These are phyloP conservation scores for Tetrapedia diversipes DNA, from an alignment of 2,888 invertebrate genomes.

Conservation along the genomic window DNA sequence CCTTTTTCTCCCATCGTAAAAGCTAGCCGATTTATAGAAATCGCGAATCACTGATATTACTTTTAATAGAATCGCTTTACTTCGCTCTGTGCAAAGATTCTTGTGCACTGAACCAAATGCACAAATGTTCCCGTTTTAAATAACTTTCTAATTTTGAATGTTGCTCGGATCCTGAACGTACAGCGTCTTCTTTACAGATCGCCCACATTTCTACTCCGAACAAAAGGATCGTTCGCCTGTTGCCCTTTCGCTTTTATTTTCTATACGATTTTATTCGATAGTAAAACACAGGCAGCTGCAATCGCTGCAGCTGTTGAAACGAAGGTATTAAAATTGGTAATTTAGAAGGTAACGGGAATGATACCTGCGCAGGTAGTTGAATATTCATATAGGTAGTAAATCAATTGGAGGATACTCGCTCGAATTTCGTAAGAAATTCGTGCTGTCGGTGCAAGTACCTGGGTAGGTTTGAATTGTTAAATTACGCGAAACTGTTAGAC, in stretches of 20 bases:
- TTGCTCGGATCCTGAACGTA: conserved; percentile 2
- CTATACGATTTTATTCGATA: too few species aligned
- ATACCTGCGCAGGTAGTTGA: too few species aligned
- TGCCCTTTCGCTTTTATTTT: background rate
- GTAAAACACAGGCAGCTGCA: too few species aligned
- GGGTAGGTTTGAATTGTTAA: too few species aligned
- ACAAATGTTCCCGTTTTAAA: conserved; percentile 56
- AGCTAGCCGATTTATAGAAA: conserved; percentile 9
- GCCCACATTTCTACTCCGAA: background rate
- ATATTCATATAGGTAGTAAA: too few species aligned
- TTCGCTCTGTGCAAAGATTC: conserved; percentile 36
- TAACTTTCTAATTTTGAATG: conserved; percentile 57
- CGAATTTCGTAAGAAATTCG: too few species aligned
- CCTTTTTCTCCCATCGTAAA: background rate
- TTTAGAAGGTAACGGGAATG: background rate
- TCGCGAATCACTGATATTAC: background rate
- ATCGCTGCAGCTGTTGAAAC: too few species aligned
- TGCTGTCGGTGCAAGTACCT: too few species aligned
- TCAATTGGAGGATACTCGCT: too few species aligned
- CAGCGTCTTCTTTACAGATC: background rate
- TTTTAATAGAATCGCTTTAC: conserved; percentile 32
- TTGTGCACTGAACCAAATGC: conserved; percentile 58
- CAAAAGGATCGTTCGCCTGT: background rate
- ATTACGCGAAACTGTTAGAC: too few species aligned
- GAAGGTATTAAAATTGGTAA: background rate